A percentile compares a stretch with the other conserved stretches of the same genome.
Conservation (phyloP, 2,113 vertebrate genomes). For the Helogale parvula region DNA sequence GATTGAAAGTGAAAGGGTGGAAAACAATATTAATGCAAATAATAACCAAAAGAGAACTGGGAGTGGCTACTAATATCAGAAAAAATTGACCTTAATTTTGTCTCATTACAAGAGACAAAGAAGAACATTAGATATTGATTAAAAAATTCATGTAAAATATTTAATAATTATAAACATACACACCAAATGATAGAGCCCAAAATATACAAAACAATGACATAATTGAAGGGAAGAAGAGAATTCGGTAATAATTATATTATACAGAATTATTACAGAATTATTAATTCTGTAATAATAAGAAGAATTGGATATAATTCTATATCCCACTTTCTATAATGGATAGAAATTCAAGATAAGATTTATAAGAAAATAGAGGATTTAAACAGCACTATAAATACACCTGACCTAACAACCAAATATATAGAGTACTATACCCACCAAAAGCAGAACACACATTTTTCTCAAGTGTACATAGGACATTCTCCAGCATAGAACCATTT, state of each 20-base stretch:
- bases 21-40: neutral
- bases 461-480: neutral
- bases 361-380: neutral
- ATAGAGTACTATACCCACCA: neutral
- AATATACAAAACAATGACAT: neutral
- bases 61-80: neutral
- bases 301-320: too few relatives aligned
- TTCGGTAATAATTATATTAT: neutral
- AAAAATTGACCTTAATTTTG: neutral
- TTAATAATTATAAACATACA: neutral
- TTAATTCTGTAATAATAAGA: too few relatives aligned
- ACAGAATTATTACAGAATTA: too few relatives aligned
- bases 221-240: neutral
- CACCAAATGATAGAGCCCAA: neutral
- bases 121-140: neutral
- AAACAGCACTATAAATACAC: neutral
- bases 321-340: neutral
- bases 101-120: neutral
- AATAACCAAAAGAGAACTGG: neutral
- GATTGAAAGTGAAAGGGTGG: neutral
- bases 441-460: neutral
- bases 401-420: neutral
- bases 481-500: neutral
- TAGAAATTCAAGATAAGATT: neutral
- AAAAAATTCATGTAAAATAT: neutral